These are phyloP conservation scores for Smutsia temminckii DNA, from an alignment of 2,797 vertebrate genomes.

Conservation along the genomic window DNA sequence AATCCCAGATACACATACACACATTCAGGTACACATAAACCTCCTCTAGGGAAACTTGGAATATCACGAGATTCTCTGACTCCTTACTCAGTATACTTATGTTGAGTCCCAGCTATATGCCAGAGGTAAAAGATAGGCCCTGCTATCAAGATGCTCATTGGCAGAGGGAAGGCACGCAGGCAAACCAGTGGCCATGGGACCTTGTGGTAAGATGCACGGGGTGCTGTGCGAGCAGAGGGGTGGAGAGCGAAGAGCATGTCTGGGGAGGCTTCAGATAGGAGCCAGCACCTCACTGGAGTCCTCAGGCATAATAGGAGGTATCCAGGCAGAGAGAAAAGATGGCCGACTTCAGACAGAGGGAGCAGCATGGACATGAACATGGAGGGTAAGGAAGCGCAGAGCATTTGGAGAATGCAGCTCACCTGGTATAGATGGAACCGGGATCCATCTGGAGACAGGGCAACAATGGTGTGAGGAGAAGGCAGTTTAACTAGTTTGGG, in stretches of 20 bases:
- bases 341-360: neutral
- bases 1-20: neutral
- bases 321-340: neutral
- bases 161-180: neutral
- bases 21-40: neutral
- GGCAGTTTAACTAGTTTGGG: neutral
- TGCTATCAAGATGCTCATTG: neutral
- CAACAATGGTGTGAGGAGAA: neutral
- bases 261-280: neutral
- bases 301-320: neutral
- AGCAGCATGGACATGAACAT: neutral
- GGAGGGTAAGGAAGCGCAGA: neutral
- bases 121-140: neutral
- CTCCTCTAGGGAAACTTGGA: neutral
- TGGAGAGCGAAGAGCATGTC: rapidly evolving
- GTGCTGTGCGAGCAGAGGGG: neutral
- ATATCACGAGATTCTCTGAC: neutral
- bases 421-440: neutral
- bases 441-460: neutral
- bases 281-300: neutral
- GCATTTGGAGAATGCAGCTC: neutral
- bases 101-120: neutral
- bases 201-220: neutral
- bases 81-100: neutral
- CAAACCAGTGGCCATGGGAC: neutral